phyloP scores from a whole-genome alignment of 2,797 vertebrate species.

The Tadarida brasiliensis region DNA sequence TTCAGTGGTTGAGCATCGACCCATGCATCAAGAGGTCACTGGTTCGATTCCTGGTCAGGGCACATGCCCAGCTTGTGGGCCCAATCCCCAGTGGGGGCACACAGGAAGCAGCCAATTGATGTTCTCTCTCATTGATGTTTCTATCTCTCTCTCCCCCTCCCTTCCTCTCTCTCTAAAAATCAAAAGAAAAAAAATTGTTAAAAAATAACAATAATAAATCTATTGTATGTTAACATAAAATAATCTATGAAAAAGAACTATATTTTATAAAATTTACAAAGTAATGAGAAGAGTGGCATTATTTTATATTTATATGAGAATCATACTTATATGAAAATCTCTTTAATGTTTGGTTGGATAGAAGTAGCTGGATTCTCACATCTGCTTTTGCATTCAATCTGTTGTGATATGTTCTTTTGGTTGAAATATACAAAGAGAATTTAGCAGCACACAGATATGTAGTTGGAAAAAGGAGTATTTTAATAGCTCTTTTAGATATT shows the following conservation, averaged over 20 bases:
- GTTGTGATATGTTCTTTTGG: not conserved
- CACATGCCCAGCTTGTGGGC: no score
- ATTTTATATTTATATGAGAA: not conserved
- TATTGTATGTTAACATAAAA: not conserved
- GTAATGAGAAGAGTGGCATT: not conserved
- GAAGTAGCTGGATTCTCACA: not conserved
- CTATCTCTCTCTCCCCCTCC: no score
- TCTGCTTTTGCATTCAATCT: not conserved
- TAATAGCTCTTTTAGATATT: not conserved
- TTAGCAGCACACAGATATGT: not conserved
- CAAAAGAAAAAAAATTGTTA: not conserved
- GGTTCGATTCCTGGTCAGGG: no score
- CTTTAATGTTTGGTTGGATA: not conserved
- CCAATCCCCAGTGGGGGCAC: no score
- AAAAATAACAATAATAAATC: not conserved
- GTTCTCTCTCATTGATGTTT: no score
- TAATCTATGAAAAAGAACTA: not conserved
- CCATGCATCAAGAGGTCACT: no score
- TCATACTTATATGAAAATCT: not conserved
- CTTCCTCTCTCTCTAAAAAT: no score
- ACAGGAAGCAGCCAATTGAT: no score
- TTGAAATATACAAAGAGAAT: slow-evolving; percentile 11
- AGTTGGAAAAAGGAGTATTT: not conserved
- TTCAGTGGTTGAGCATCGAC: no score
- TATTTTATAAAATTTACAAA: not conserved